Base-by-base conservation (phyloP, 2,888 invertebrate genomes). In the Drosophila borealis region DNA sequence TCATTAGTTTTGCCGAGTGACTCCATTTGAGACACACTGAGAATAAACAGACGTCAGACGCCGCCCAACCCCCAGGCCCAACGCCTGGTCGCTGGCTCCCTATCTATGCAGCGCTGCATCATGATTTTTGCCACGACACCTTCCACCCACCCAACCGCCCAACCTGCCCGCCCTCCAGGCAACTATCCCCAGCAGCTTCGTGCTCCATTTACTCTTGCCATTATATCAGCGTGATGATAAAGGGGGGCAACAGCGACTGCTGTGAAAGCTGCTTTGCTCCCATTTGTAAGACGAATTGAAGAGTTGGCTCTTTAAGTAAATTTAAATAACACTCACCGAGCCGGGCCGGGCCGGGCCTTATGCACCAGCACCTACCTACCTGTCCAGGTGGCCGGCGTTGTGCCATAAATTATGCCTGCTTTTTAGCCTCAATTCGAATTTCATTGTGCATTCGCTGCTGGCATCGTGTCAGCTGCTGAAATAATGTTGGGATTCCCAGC, bases 1-100 rank as follows among this genome's bases (percentile, higher is more conserved):
- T 90, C 89, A 90, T 89, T 89, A 90, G 90, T 89, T 86, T 66
- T 78, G 80, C 74, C 80, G 78, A 87, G 83, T 83, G 83, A 83
- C 88, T 83, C 89, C 88, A 88, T 88, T 88, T 75, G 72, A 79
- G 88, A 55, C 66, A 60, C 74, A 70, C 54, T 41, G 76, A 57
- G 79, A 44, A 63, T 76, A 79, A 70, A 67, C 74, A 77, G 53
- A 53, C 53, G 29, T 29, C 53, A 17, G 41, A 9, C 29, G 72
- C 50, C 59, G 57, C 55, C 51, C 11, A 41, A 21, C 4, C 45
- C 36, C 56, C n/a, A 8, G 29, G 29, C 29, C 29, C 45, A 39
- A 33, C 50, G 36, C 13, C 39, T 11, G 21, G 13, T 9, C 41
- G 5, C 33, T 21, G 3, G 14, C 29, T 13, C 1, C 19, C 25